Conservation (phyloP, 2,797 vertebrate genomes). For the Erethizon dorsatum region DNA sequence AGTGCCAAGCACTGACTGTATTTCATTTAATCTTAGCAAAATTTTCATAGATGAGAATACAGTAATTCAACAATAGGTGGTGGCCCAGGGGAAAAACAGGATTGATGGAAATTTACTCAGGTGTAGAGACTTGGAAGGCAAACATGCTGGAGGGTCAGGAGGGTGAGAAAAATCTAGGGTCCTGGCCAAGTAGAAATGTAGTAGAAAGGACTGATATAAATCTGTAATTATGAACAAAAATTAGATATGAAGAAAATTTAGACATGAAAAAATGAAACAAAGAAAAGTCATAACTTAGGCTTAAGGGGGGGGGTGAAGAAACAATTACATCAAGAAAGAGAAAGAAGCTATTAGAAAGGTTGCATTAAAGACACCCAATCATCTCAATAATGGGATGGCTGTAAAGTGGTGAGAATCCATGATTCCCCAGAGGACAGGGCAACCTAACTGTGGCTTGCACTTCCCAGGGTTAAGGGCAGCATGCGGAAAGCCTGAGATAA, state of each 20-base stretch:
- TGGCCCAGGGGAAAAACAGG: neutral
- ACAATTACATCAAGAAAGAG: neutral
- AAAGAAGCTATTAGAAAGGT: neutral
- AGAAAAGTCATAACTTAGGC: neutral
- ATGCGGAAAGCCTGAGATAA: neutral
- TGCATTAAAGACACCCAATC: neutral
- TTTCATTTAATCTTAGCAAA: slow-evolving; percentile 69
- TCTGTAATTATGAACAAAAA: neutral
- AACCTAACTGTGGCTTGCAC: neutral
- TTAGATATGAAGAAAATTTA: neutral
- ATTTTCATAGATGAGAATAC: slow-evolving; percentile 65
- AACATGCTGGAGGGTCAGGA: neutral
- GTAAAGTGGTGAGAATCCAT: neutral
- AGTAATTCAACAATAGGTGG: neutral
- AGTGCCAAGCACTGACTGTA: slow-evolving; percentile 14
- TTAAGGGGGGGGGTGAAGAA: neutral
- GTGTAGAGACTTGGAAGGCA: neutral
- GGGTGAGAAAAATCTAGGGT: neutral
- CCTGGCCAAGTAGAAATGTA: neutral
- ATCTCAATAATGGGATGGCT: neutral
- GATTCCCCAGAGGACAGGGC: neutral
- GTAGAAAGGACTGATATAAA: neutral
- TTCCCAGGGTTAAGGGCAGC: neutral
- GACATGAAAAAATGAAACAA: neutral
- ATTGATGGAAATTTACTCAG: slow-evolving; percentile 11